These are phyloP conservation scores for Zeugodacus cucurbitae DNA, from an alignment of 1,140 invertebrate genomes.

Conservation along the genomic window DNA sequence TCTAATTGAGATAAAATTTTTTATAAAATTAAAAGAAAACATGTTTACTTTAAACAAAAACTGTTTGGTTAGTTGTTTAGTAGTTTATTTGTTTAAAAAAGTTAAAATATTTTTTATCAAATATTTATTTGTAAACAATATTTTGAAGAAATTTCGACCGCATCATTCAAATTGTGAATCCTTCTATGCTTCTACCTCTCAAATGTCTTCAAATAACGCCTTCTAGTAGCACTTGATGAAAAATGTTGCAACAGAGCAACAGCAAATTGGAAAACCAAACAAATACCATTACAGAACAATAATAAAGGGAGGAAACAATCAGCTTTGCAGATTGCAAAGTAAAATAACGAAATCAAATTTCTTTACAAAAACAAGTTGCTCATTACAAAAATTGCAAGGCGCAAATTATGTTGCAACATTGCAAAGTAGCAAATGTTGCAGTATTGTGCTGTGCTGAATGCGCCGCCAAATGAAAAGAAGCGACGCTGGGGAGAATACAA, in stretches of 20 bases:
- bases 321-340: neutral
- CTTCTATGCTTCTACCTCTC: no score
- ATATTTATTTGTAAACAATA: no score
- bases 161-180: no score
- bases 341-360: slow-evolving; percentile 18
- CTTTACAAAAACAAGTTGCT: neutral
- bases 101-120: no score
- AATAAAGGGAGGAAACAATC: neutral
- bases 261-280: neutral
- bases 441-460: neutral
- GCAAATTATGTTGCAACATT: slow-evolving; percentile 36
- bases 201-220: no score
- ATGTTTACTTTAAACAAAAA: no score
- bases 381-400: slow-evolving; percentile 16
- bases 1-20: no score
- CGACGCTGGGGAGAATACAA: neutral
- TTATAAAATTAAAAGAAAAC: no score
- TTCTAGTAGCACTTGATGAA: neutral
- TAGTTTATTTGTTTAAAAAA: no score
- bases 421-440: slow-evolving; percentile 11
- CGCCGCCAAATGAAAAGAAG: neutral
- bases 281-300: neutral
- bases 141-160: no score
- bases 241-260: neutral
- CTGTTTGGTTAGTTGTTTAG: no score